Conservation (phyloP, 2,888 invertebrate genomes). For the Ochropleura plecta region DNA sequence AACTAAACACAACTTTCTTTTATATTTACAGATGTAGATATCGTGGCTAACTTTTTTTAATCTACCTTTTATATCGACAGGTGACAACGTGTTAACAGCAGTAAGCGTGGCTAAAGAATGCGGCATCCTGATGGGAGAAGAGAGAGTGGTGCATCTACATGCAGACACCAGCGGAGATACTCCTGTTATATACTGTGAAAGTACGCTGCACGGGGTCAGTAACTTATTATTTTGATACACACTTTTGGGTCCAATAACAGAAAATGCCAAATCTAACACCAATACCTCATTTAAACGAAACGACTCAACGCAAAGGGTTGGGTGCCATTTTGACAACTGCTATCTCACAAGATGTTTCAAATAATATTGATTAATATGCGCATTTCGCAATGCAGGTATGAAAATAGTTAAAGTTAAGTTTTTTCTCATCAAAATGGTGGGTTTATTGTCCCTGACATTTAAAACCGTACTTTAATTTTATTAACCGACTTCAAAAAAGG, state of each 20-base stretch:
- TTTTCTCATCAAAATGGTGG: no score
- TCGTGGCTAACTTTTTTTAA: no score
- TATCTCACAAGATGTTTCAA: not conserved
- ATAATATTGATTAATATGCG: no score
- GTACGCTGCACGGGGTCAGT: constrained; percentile 80
- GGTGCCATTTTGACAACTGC: no score
- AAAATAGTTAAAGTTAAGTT: no score
- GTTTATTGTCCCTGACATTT: no score
- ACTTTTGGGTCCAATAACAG: not conserved
- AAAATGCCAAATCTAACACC: not conserved
- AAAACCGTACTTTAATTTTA: no score
- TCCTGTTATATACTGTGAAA: constrained; percentile 80
- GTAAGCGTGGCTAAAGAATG: constrained; percentile 98
- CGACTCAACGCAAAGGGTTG: not conserved
- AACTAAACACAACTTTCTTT: no score
- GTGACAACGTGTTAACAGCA: constrained; percentile 97
- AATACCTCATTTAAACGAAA: not conserved
- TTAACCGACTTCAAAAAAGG: no score
- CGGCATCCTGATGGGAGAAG: constrained; percentile 94
- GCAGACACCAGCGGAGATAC: constrained; percentile 61
- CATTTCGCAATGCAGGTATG: no score
- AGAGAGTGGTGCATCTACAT: constrained; percentile 85
- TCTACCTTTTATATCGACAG: constrained; percentile 73
- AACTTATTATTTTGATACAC: not conserved
- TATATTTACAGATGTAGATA: no score